Evolutionary conservation across 92 coral and sea anemone species (phyloP), one percentile per base, ranked within the genome.

Genomic region (Heliopora coerulea): DNA sequence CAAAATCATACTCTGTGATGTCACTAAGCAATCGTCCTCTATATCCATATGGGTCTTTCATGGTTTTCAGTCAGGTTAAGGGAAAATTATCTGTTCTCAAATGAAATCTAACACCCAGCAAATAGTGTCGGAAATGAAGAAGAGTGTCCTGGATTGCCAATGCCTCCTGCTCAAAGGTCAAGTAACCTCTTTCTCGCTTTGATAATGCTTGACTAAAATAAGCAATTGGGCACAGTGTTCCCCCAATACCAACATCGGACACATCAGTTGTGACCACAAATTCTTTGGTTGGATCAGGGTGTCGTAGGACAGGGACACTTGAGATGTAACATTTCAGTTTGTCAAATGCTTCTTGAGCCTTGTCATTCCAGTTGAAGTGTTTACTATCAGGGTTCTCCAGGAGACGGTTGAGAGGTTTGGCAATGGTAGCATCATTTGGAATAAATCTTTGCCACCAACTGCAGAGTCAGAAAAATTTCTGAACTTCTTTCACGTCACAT

Each of bases 391-490:
- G 58, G 19, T 50, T 50, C 58, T 59, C 33, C 58, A 75, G 29
- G n/a, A 75, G 39, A 54, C 62, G 72, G 49, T 59, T 54, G 17
- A 75, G 65, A 40, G 75, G 82, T 54, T 78, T 78, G 20, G 82
- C 74, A 26, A 76, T 76, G 17, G 30, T 32, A 21, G 81, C 81
- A 30, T 39, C 62, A 28, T 34, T 19, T 18, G 61, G 81, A 15
- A 76, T 76, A 30, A 76, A 76, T 44, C 33, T 61, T 17, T 48
- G 76, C 81, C 82, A 65, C 82, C 82, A 78, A 23, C 82, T 37
- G 20, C 82, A 32, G n/a, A 78, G 29, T 23, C 82, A 75, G 62
- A 65, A 28, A 48, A 78, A 78, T 32, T 64, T 32, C 20, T 68
- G 48, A 6, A 23, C 26, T 61, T 3, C 77, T 72, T 25, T 50